Percentiles rank a stretch among this genome's conserved stretches.
These are phyloP conservation scores for Podargus strigoides DNA, from an alignment of 2,797 vertebrate genomes.

Conservation along the genomic window DNA sequence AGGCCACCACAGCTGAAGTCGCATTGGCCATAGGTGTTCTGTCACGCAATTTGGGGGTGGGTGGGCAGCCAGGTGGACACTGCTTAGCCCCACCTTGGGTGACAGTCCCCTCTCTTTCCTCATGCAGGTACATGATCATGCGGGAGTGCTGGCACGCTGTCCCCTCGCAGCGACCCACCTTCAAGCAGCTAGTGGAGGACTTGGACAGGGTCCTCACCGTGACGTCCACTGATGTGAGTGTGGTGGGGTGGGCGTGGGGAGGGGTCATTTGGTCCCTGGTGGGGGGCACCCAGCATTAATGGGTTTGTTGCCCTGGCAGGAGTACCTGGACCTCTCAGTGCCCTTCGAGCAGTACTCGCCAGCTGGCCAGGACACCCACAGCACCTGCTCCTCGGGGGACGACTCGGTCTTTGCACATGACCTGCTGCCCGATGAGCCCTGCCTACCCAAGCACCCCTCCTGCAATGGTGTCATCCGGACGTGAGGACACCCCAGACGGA, in stretches of 20 bases:
- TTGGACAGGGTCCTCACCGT: constrained; percentile 92
- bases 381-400: constrained; percentile 94
- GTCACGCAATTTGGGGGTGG: rapidly evolving
- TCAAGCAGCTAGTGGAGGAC: constrained; percentile 97
- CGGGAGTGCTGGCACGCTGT: constrained; percentile 96
- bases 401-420: constrained; percentile 97
- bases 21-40: not conserved
- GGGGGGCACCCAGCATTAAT: not conserved
- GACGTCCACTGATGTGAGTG: constrained; percentile 92
- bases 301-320: constrained; percentile 60
- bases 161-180: constrained; percentile 94
- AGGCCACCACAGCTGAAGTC: not conserved
- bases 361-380: constrained; percentile 91
- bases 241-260: rapidly evolving
- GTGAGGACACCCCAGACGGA: constrained; percentile 42
- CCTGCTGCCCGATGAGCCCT: constrained; percentile 87
- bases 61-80: not conserved
- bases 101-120: not conserved
- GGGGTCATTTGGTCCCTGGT: rapidly evolving
- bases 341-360: constrained; percentile 98
- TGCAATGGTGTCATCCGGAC: constrained; percentile 83
- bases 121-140: constrained; percentile 95
- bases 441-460: constrained; percentile 84
- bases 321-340: constrained; percentile 91
- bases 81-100: rapidly evolving